Conservation (phyloP, 2,113 vertebrate genomes). For the Zosterops pallidus region DNA sequence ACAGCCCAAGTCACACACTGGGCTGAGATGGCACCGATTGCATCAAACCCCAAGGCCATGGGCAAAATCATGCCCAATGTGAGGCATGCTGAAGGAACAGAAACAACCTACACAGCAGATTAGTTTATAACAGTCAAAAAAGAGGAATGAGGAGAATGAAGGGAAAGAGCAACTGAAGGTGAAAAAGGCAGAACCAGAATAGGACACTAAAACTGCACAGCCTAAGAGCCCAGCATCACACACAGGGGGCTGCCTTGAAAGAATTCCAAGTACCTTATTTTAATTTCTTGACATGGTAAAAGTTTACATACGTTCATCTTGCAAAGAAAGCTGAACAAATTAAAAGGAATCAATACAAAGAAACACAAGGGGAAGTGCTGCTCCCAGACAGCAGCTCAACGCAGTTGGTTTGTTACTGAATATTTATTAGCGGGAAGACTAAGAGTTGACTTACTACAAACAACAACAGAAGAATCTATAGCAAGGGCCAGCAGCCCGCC, state of each 20-base stretch:
- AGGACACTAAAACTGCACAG: neutral
- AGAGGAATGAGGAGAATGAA: neutral
- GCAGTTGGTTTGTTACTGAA: slow-evolving; percentile 76
- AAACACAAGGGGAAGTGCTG: slow-evolving; percentile 57
- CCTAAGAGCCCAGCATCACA: slow-evolving; percentile 15
- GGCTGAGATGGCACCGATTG: neutral
- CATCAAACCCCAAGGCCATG: neutral
- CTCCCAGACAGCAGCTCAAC: slow-evolving; percentile 56
- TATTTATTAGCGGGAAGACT: slow-evolving; percentile 72
- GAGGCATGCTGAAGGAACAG: neutral
- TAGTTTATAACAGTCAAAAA: neutral
- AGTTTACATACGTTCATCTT: slow-evolving; percentile 72
- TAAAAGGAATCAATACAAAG: slow-evolving; percentile 63
- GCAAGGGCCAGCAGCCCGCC: slow-evolving; percentile 1
- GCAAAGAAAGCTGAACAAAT: slow-evolving; percentile 56
- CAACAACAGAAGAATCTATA: slow-evolving; percentile 60
- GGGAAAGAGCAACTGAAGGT: neutral
- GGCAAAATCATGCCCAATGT: neutral
- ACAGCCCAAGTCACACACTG: rapidly evolving
- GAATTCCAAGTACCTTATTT: slow-evolving; percentile 79
- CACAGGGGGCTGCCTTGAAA: slow-evolving; percentile 59
- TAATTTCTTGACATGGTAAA: slow-evolving; percentile 79
- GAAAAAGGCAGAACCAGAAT: neutral
- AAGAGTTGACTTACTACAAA: slow-evolving; percentile 71
- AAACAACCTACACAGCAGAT: neutral